phyloP scores from a whole-genome alignment of 2,888 invertebrate species.

The Orthosia cruda region DNA sequence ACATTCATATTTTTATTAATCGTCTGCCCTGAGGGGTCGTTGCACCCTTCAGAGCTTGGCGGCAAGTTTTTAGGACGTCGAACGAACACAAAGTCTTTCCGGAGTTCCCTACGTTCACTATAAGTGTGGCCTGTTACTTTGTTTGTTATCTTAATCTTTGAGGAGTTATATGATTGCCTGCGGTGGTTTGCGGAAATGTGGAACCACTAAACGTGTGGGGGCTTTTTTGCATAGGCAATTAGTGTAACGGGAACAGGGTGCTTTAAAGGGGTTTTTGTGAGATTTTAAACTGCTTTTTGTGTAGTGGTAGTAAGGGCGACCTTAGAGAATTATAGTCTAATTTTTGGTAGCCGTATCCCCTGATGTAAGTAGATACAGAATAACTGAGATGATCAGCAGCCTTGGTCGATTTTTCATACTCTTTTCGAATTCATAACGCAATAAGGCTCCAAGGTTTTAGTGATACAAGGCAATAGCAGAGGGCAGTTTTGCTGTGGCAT shows the following conservation, averaged over 20 bases:
- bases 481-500: background rate
- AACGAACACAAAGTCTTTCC: slow-evolving; percentile 54
- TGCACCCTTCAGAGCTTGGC: slow-evolving; percentile 57
- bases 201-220: background rate
- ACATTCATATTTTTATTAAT: slow-evolving; percentile 12
- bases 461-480: background rate
- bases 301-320: no score
- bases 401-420: no score
- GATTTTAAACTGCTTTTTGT: background rate
- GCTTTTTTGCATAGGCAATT: background rate
- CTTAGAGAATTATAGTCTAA: background rate
- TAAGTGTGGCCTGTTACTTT: slow-evolving; percentile 24
- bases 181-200: slow-evolving; percentile 19
- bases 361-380: background rate
- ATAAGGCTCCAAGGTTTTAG: no score
- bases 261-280: background rate
- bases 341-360: background rate
- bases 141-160: slow-evolving; percentile 53
- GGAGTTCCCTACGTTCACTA: background rate
- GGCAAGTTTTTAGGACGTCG: slow-evolving; percentile 30
- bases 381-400: no score
- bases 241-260: slow-evolving; percentile 3
- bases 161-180: slow-evolving; percentile 23
- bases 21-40: slow-evolving; percentile 55
- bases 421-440: no score